These are phyloP conservation scores for Sinhomidia bicolor DNA, from an alignment of 2,888 invertebrate genomes.

Conservation along the genomic window DNA sequence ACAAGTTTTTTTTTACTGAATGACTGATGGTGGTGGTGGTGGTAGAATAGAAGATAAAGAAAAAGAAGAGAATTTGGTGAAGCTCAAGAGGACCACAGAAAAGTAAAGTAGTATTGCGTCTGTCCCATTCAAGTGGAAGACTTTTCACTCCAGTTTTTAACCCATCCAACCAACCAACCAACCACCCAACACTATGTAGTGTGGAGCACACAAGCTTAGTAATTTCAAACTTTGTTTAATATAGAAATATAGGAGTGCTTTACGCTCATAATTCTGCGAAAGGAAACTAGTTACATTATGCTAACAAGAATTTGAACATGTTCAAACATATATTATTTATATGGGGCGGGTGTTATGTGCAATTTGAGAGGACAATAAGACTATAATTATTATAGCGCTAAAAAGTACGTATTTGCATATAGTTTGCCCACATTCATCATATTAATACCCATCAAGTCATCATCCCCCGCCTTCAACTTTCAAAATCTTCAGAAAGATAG, in stretches of 20 bases:
- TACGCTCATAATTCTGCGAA: neutral
- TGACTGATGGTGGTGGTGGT: neutral
- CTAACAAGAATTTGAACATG: slow-evolving; percentile 3
- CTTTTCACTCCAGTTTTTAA: neutral
- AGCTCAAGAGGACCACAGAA: slow-evolving; percentile 44
- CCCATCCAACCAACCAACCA: too few relatives aligned
- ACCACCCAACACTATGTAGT: neutral
- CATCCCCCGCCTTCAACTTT: neutral
- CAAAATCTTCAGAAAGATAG: neutral
- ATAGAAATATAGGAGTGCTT: neutral
- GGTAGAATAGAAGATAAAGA: slow-evolving; percentile 18
- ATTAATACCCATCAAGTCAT: slow-evolving; percentile 13
- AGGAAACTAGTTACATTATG: slow-evolving; percentile 17
- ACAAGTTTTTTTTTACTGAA: slow-evolving; percentile 41
- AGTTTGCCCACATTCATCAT: slow-evolving; percentile 28
- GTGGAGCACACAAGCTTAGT: neutral
- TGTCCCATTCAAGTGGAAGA: slow-evolving; percentile 24
- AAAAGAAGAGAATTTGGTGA: neutral
- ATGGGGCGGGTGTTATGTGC: neutral
- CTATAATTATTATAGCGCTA: neutral
- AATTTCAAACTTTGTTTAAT: neutral
- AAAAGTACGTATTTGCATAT: too few relatives aligned
- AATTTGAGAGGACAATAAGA: neutral
- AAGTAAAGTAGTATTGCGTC: neutral
- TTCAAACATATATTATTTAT: neutral